Base-by-base conservation (phyloP, 2,888 invertebrate species). In the Cancer borealis region DNA sequence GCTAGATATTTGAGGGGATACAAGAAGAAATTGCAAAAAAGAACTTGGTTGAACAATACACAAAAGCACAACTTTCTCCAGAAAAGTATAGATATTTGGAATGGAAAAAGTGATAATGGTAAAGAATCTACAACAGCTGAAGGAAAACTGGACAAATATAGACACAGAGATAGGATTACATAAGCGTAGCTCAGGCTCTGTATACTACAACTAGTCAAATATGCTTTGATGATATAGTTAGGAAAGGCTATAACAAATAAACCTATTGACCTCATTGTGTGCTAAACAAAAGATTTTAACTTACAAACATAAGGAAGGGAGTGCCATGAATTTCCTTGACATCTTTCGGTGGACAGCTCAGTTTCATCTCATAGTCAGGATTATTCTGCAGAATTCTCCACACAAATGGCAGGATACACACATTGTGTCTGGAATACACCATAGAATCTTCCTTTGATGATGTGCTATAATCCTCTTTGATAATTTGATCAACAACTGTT, bases 351-450 rank as follows among this genome's bases (percentile, higher is more conserved):
- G 97, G 97, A 96, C 98, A 98, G 96, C 97, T 97, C 95, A 98
- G 96, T 14, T 98, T 96, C 96, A 97, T 98, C 0, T 97, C 97
- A 96, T 98, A 97, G 21, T 97, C 97, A 3, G 98, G 97, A 96
- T 97, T 97, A 95, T 98, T 97, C 96, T 98, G 98, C n/a, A 98
- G 96, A 96, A 98, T 98, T 95, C 98, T 98, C 98, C 98, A 98
- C 49, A 98, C 97, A 96, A 98, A 98, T n/a, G 98, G 98, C 54
- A 97, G 97, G 45, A 97, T 97, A 0, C 98, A 98, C 3, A 98
- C 97, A 87, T 97, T 97, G 96, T 98, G 98, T 79, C 97, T 97
- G 96, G 8, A 92, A 49, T 17, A 73, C 96, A 96, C 89, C 30
- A 94, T 92, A 39, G 8, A 92, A 91, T 17, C 30, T n/a, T 66